These are phyloP conservation scores for Pseudopipra pipra DNA, from an alignment of 2,113 vertebrate species.

Conservation along the genomic window DNA sequence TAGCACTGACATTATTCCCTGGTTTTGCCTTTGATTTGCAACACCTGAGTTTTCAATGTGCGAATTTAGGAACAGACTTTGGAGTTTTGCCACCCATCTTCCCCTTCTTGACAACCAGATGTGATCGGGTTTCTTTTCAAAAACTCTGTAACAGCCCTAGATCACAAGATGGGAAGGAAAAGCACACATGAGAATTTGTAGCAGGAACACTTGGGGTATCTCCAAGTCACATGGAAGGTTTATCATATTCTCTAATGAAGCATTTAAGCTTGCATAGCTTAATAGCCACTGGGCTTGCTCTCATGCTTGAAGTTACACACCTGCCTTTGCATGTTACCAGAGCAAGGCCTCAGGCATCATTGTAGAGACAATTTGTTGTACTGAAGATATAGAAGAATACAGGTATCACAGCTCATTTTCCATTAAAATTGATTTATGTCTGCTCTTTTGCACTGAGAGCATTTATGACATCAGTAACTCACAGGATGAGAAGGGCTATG, in stretches of 20 bases:
- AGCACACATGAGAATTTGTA: not conserved
- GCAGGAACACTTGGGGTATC: not conserved
- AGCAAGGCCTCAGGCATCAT: not conserved
- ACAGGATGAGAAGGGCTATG: not conserved
- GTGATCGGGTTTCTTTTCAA: not conserved
- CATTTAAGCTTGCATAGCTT: not conserved
- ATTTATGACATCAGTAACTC: not conserved
- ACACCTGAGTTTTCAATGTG: not conserved
- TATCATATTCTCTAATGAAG: not conserved
- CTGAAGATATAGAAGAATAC: not conserved
- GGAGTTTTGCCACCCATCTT: not conserved
- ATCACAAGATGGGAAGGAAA: not conserved
- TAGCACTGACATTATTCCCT: not conserved
- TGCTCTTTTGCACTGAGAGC: not conserved
- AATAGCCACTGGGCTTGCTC: not conserved
- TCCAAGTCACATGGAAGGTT: not conserved
- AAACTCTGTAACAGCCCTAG: not conserved
- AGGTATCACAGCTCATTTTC: not conserved
- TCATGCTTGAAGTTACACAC: not conserved
- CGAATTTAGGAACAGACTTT: not conserved
- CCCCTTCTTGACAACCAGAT: not conserved
- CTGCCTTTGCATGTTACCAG: not conserved
- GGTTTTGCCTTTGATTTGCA: not conserved
- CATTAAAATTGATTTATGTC: conserved; percentile 6
- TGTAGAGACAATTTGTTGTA: not conserved